Evolutionary conservation across 2,888 invertebrate species (phyloP), one percentile per base, ranked within the genome.

Genomic region (Nymphalis urticae): DNA sequence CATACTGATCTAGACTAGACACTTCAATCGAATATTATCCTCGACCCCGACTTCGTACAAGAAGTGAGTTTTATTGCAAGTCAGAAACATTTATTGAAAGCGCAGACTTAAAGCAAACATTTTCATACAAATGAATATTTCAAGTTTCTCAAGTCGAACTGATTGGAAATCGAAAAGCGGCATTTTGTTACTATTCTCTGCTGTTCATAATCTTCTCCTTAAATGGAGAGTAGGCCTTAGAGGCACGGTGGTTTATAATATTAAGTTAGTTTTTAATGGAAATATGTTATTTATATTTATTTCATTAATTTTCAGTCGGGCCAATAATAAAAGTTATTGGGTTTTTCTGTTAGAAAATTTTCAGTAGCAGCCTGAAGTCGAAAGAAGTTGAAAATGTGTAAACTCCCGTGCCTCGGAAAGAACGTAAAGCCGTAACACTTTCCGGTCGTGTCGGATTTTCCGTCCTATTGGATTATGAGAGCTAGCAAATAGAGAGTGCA

Each of bases 81-180:
- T 66, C 63, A 56, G 65, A 67, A 47, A 36, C 66, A 68, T 60
- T 72, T 68, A 70, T 66, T 48, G 66, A 63, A 64, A 64, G 62
- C 61, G 60, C 56, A 58, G 61, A 66, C 53, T 68, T 64, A 64
- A 68, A 70, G 66, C 48, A 47, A 70, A 67, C 67, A 72, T 65
- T 70, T 72, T 68, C 72, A 65, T 47, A 24, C 32, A 68, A 65
- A 72, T 68, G 63, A 68, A 66, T 51, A 24, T 68, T 60, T 65
- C 61, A 50, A 62, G 27, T 62, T 63, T 50, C 62, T 59, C 48
- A 32, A 68, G 66, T 51, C 61, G 66, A 62, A 66, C 48, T 68
- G 62, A 66, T 68, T 62, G 54, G 36, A 64, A 64, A 60, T 21
- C 62, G 48, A 51, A 53, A 65, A 8, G 47, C 51, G 24, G 24